Percentiles rank a stretch among this genome's conserved stretches.
These are phyloP conservation scores for Oligia latruncula DNA, from an alignment of 2,888 invertebrate genomes.

Conservation along the genomic window DNA sequence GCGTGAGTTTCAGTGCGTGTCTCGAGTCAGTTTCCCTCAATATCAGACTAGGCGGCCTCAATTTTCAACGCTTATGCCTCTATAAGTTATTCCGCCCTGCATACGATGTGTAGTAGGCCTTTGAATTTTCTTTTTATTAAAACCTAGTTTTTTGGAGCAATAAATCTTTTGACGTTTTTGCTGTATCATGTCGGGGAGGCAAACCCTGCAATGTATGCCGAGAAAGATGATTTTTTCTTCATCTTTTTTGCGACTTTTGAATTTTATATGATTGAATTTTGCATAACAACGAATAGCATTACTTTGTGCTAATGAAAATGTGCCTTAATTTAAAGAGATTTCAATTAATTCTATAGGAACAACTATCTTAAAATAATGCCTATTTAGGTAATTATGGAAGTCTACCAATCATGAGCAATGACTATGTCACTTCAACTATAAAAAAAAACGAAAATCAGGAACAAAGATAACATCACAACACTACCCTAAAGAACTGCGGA, in stretches of 20 bases:
- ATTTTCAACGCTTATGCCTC: constrained; percentile 85
- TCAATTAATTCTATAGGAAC: neutral
- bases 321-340: neutral
- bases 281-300: neutral
- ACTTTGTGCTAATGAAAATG: neutral
- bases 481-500: constrained; percentile 38
- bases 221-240: constrained; percentile 12
- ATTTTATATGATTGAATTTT: constrained; percentile 2
- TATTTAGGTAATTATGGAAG: neutral
- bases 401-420: neutral
- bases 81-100: constrained; percentile 87
- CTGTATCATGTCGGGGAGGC: constrained; percentile 37
- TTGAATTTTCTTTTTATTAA: constrained; percentile 73
- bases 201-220: constrained; percentile 27
- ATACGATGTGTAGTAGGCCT: constrained; percentile 79
- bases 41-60: constrained; percentile 85
- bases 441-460: neutral
- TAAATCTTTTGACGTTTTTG: constrained; percentile 54
- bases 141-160: constrained; percentile 66
- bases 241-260: constrained; percentile 7
- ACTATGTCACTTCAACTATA: neutral
- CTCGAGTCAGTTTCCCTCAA: constrained; percentile 84
- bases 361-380: neutral
- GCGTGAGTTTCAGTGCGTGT: constrained; percentile 88
- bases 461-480: constrained; percentile 47